phyloP scores from a whole-genome alignment of 2,113 vertebrate genomes.

The Anolis sagrei region DNA sequence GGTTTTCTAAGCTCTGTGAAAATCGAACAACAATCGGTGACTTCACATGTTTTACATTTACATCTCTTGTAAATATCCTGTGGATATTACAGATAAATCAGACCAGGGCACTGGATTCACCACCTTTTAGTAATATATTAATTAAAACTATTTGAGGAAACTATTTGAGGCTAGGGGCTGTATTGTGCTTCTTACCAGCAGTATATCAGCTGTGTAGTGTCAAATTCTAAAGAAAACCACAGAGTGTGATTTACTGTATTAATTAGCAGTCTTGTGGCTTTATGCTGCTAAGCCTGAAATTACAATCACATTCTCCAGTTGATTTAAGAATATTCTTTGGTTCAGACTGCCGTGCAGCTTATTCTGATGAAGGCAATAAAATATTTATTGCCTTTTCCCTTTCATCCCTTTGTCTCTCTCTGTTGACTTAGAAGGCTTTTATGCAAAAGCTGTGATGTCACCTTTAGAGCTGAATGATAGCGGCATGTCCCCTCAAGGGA shows the following conservation, averaged over 20 bases:
- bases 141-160: constrained; percentile 65
- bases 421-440: constrained; percentile 57
- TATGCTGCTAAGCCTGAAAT: constrained; percentile 72
- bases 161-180: constrained; percentile 44
- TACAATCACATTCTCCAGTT: constrained; percentile 72
- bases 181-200: constrained; percentile 72
- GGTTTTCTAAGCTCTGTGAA: constrained; percentile 14
- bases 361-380: constrained; percentile 78
- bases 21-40: constrained; percentile 25
- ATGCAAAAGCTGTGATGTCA: constrained; percentile 61
- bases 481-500: background rate
- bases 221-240: constrained; percentile 65
- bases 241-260: constrained; percentile 80
- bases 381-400: constrained; percentile 72
- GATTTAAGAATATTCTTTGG: constrained; percentile 80
- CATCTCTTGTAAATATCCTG: constrained; percentile 45
- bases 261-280: constrained; percentile 76
- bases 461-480: constrained; percentile 43
- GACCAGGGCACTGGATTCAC: constrained; percentile 66
- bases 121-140: constrained; percentile 60
- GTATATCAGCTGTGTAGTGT: constrained; percentile 71
- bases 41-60: constrained; percentile 49
- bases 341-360: constrained; percentile 68
- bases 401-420: constrained; percentile 60
- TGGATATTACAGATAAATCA: constrained; percentile 56